Evolutionary conservation across 2,113 vertebrate genomes (phyloP).

Genomic region (Hippocampus abdominalis): DNA sequence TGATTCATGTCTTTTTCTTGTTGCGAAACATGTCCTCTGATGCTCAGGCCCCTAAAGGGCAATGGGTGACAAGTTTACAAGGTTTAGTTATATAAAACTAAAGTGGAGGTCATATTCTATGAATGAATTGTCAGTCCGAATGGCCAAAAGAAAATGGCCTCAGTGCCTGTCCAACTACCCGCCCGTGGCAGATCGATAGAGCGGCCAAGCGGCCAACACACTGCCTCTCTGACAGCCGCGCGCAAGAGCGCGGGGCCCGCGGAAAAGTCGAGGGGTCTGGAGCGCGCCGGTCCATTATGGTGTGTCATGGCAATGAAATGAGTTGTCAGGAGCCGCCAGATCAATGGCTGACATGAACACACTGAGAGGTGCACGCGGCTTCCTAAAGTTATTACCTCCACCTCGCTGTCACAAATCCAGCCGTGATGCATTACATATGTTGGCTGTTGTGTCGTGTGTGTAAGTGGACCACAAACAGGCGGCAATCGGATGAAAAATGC

Average conservation of each 20-base stretch:
- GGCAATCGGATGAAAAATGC: conserved; percentile 67
- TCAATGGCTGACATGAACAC: conserved; percentile 87
- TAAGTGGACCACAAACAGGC: conserved; percentile 57
- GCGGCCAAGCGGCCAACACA: conserved; percentile 85
- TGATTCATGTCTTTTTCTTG: neutral
- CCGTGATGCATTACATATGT: conserved; percentile 73
- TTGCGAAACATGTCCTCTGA: neutral
- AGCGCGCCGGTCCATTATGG: conserved; percentile 87
- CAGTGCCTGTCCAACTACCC: conserved; percentile 78
- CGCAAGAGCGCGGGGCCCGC: conserved; percentile 79
- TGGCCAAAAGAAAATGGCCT: conserved; percentile 69
- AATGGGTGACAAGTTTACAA: neutral
- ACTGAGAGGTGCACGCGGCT: conserved; percentile 58
- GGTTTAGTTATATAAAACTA: neutral
- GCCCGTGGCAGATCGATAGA: conserved; percentile 89
- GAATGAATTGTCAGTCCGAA: conserved; percentile 26
- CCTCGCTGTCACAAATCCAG: conserved; percentile 83
- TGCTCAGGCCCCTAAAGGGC: neutral
- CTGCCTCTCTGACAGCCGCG: conserved; percentile 56
- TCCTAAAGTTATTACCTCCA: conserved; percentile 79
- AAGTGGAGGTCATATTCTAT: neutral
- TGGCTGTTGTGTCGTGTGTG: conserved; percentile 59
- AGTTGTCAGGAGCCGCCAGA: conserved; percentile 89
- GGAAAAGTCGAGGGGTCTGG: conserved; percentile 81
- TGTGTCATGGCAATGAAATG: conserved; percentile 91